These are phyloP conservation scores for Dexiosoma caninum DNA, from an alignment of 2,888 invertebrate species.

Conservation along the genomic window DNA sequence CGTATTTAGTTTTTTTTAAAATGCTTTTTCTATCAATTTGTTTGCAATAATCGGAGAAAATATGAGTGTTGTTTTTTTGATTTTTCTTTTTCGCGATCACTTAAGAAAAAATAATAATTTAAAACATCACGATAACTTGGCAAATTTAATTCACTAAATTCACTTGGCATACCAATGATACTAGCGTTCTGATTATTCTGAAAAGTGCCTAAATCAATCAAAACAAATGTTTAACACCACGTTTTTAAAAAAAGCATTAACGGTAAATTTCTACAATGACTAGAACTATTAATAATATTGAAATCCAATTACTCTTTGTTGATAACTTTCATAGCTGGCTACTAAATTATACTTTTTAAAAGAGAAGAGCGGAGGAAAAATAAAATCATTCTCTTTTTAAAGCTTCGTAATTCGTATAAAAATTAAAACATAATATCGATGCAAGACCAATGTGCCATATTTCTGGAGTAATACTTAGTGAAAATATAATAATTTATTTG, in stretches of 20 bases:
- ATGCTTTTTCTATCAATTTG: background rate
- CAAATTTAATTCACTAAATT: background rate
- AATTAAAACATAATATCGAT: background rate
- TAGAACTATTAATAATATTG: too few species aligned
- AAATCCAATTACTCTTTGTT: too few species aligned
- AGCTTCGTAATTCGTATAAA: background rate
- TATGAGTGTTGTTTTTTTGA: too few species aligned
- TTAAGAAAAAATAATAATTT: constrained; percentile 13
- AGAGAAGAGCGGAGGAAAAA: background rate
- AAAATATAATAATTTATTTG: constrained; percentile 10
- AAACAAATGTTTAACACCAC: too few species aligned
- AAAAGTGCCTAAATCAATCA: too few species aligned
- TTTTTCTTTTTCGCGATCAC: constrained; percentile 13
- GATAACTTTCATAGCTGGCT: too few species aligned
- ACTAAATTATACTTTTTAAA: too few species aligned
- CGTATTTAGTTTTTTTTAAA: background rate
- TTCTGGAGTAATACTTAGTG: constrained; percentile 3
- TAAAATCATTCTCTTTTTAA: background rate
- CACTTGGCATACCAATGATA: background rate
- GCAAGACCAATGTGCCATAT: background rate
- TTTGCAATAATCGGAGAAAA: background rate
- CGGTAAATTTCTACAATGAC: too few species aligned
- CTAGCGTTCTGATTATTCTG: background rate
- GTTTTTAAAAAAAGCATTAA: too few species aligned
- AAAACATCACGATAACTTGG: background rate